Evolutionary conservation across 2,113 vertebrate species (phyloP).

Genomic region (Poeciliopsis occidentalis): DNA sequence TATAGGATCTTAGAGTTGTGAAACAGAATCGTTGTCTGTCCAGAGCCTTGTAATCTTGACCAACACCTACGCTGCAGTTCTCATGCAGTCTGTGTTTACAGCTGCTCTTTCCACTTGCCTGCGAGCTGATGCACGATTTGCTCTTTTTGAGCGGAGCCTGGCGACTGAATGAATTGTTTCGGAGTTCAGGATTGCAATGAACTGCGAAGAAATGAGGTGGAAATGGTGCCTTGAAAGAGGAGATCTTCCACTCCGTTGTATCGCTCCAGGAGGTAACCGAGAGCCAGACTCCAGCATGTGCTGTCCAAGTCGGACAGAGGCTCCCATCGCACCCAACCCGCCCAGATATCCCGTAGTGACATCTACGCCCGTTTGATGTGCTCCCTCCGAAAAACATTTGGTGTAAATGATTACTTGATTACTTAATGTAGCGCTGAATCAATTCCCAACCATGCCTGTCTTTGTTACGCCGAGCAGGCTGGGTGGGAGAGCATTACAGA

Average conservation of each 20-base stretch:
- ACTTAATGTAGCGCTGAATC: slow-evolving; percentile 81
- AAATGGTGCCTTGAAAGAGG: slow-evolving; percentile 55
- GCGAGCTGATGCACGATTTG: slow-evolving; percentile 47
- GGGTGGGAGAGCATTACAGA: slow-evolving; percentile 51
- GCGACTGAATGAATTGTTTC: slow-evolving; percentile 57
- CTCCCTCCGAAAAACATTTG: slow-evolving; percentile 64
- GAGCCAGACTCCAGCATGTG: slow-evolving; percentile 33
- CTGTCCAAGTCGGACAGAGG: slow-evolving; percentile 44
- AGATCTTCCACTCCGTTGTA: slow-evolving; percentile 71
- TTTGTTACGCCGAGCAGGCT: slow-evolving; percentile 32
- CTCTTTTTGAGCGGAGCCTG: slow-evolving; percentile 44
- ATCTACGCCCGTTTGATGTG: slow-evolving; percentile 76
- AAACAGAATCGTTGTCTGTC: slow-evolving; percentile 33
- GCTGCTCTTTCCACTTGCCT: slow-evolving; percentile 66
- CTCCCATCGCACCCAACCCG: slow-evolving; percentile 49
- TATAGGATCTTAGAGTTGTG: slow-evolving; percentile 21
- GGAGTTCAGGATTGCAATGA: slow-evolving; percentile 39
- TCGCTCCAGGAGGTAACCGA: slow-evolving; percentile 61
- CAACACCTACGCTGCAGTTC: slow-evolving; percentile 68
- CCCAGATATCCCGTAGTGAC: slow-evolving; percentile 59
- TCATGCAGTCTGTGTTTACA: slow-evolving; percentile 54
- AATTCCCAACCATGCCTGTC: slow-evolving; percentile 75
- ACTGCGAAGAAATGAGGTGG: slow-evolving; percentile 62
- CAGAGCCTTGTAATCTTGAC: slow-evolving; percentile 47
- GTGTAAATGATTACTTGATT: slow-evolving; percentile 79